phyloP scores from a whole-genome alignment of 2,888 invertebrate genomes.

The Pollenia labialis region DNA sequence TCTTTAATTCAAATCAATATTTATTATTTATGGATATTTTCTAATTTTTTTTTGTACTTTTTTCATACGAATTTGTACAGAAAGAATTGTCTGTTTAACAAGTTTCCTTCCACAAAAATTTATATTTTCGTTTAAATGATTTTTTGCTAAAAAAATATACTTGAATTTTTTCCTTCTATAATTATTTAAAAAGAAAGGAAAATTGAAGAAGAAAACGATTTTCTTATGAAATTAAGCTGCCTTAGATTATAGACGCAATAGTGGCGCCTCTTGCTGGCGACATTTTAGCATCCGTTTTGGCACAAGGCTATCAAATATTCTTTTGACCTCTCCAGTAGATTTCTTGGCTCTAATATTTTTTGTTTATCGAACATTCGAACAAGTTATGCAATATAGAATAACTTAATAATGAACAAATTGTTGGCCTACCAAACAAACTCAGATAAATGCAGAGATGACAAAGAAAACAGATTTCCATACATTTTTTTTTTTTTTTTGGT shows the following conservation, averaged over 20 bases:
- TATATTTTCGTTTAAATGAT: not conserved
- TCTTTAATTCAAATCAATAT: constrained; percentile 29
- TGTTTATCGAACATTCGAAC: too few species aligned
- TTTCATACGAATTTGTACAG: not conserved
- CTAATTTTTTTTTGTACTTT: not conserved
- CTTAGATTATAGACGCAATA: constrained; percentile 76
- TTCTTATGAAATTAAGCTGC: constrained; percentile 21
- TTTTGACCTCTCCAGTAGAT: constrained; percentile 36
- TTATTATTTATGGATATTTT: constrained; percentile 12
- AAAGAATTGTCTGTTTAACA: not conserved
- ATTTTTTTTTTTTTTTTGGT: too few species aligned
- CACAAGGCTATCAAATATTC: constrained; percentile 74
- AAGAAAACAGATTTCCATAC: not conserved
- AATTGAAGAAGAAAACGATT: constrained; percentile 1
- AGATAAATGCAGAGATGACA: too few species aligned
- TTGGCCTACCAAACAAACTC: constrained; percentile 38
- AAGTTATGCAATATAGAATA: too few species aligned
- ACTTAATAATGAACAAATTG: not conserved
- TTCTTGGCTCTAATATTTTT: not conserved
- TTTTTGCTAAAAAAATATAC: not conserved
- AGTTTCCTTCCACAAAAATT: not conserved
- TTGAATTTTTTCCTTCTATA: too few species aligned
- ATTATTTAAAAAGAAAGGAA: not conserved
- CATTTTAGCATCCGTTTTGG: constrained; percentile 66
- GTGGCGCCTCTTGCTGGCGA: constrained; percentile 80